phyloP scores from a whole-genome alignment of 2,888 invertebrate species.

The Ecliptopera silaceata region DNA sequence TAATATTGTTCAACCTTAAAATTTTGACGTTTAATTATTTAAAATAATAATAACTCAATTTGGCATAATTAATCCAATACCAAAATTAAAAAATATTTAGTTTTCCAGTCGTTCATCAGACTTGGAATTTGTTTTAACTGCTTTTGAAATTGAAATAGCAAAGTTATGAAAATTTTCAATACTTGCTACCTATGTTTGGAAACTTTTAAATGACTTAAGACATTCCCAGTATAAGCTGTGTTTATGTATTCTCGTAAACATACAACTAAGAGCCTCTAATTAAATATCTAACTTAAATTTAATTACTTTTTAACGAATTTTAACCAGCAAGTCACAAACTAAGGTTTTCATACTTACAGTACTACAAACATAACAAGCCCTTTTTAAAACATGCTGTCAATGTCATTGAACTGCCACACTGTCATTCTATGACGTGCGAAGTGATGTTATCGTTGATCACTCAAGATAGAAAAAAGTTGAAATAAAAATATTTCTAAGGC shows the following conservation, averaged over 20 bases:
- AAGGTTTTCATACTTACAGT: no score
- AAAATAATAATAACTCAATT: slow-evolving; percentile 22
- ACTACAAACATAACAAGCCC: no score
- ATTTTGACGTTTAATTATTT: slow-evolving; percentile 24
- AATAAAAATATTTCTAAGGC: no score
- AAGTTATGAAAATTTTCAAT: not conserved
- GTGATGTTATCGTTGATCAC: no score
- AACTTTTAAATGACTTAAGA: not conserved
- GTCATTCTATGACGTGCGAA: no score
- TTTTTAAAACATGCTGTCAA: no score
- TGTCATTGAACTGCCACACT: no score
- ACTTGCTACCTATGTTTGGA: not conserved
- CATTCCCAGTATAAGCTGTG: not conserved
- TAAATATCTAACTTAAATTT: not conserved
- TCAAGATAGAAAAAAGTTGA: no score
- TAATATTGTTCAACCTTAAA: not conserved
- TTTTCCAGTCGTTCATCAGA: not conserved
- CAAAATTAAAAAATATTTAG: slow-evolving; percentile 12
- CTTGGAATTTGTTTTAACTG: not conserved
- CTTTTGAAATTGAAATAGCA: not conserved
- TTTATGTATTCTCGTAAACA: not conserved
- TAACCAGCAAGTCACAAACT: no score
- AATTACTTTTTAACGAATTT: not conserved
- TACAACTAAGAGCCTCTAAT: not conserved
- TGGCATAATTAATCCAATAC: slow-evolving; percentile 14